Percentiles rank a stretch among this genome's conserved stretches.
phyloP scores from a whole-genome alignment of 2,888 invertebrate genomes.

The Apodemia hepburni region DNA sequence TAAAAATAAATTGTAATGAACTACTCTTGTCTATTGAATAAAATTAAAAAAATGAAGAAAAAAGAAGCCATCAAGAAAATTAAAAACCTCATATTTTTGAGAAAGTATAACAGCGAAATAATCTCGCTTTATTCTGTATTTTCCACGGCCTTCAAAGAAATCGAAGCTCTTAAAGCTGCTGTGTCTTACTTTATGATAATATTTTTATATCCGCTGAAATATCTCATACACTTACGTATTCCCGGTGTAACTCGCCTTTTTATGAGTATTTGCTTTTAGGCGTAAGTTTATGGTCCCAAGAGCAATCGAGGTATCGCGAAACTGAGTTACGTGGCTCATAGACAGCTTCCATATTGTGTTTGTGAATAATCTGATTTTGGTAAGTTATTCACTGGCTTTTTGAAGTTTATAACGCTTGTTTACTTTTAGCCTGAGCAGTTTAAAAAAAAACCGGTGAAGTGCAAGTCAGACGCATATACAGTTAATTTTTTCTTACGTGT shows the following conservation, averaged over 20 bases:
- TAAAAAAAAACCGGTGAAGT: too few species aligned
- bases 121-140: background rate
- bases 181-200: constrained; percentile 18
- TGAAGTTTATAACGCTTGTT: too few species aligned
- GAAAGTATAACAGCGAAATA: background rate
- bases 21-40: too few species aligned
- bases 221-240: constrained; percentile 15
- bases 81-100: background rate
- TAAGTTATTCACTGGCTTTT: background rate
- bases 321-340: constrained; percentile 3
- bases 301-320: constrained; percentile 14
- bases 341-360: background rate
- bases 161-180: constrained; percentile 16
- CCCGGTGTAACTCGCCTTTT: constrained; percentile 30
- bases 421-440: too few species aligned
- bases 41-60: too few species aligned
- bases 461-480: too few species aligned
- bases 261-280: constrained; percentile 37
- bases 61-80: too few species aligned
- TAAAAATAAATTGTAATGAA: too few species aligned
- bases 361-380: constrained; percentile 9
- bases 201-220: constrained; percentile 14
- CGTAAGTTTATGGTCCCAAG: constrained; percentile 28
- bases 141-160: constrained; percentile 15
- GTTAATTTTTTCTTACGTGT: too few species aligned